A percentile compares a stretch with the other conserved stretches of the same genome.
Evolutionary conservation across 1,140 invertebrate genomes (phyloP).

Genomic region (Drosophila serrata): DNA sequence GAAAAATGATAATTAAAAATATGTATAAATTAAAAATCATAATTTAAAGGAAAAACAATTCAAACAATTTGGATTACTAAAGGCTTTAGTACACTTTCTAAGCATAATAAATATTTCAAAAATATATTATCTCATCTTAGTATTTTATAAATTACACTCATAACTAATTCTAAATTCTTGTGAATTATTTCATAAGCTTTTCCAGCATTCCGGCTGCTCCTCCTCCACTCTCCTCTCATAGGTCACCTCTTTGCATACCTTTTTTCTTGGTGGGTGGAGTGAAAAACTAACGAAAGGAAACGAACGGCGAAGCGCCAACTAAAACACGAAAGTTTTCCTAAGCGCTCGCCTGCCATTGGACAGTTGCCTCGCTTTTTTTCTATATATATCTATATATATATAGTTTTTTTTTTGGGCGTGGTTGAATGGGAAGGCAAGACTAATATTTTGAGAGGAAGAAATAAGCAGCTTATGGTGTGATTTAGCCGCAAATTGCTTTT

Average conservation of each 20-base stretch:
- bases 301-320: conserved; percentile 46
- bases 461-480: conserved; percentile 12
- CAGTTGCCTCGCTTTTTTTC: background rate
- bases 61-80: background rate
- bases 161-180: background rate
- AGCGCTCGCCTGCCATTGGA: conserved; percentile 44
- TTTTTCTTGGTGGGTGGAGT: conserved; percentile 41
- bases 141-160: background rate
- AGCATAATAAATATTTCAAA: background rate
- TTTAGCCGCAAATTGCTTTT: conserved; percentile 38
- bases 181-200: background rate
- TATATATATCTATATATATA: background rate
- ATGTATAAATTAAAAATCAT: too few relatives aligned
- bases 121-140: background rate
- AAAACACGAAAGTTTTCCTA: conserved; percentile 53
- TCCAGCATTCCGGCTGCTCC: background rate
- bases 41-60: too few relatives aligned
- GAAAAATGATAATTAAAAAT: too few relatives aligned
- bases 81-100: background rate
- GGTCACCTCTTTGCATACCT: conserved; percentile 10
- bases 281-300: conserved; percentile 57
- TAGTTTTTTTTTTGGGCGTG: background rate
- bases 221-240: conserved; percentile 8
- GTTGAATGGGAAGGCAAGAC: conserved; percentile 15
- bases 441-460: conserved; percentile 18